Evolutionary conservation across 1,140 invertebrate genomes (phyloP).

Genomic region (Brachionus sp.): DNA sequence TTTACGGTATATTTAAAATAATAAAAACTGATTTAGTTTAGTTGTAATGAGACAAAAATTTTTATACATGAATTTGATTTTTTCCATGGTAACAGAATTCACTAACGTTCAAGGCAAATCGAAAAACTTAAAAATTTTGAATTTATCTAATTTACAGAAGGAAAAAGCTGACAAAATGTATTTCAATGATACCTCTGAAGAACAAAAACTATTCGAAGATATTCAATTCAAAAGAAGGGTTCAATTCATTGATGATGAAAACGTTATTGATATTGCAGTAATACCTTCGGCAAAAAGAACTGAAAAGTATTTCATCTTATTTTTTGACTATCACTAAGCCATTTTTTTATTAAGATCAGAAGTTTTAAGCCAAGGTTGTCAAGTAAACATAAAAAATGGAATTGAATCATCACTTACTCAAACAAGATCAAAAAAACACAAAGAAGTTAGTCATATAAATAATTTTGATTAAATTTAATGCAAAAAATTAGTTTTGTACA

Average conservation of each 20-base stretch:
- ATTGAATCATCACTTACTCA: neutral
- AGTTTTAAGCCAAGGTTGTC: neutral
- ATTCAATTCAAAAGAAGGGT: constrained; percentile 44
- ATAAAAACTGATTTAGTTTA: too few relatives aligned
- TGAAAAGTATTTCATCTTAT: neutral
- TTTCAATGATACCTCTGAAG: constrained; percentile 35
- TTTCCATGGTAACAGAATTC: neutral
- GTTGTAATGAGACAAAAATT: neutral
- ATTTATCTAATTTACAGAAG: neutral
- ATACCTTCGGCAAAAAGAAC: neutral
- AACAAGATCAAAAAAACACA: constrained; percentile 42
- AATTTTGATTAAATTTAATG: neutral
- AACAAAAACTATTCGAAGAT: constrained; percentile 22
- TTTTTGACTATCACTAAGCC: neutral
- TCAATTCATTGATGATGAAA: constrained; percentile 25
- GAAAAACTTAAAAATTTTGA: neutral
- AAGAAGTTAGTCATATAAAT: neutral
- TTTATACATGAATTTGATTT: neutral
- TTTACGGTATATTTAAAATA: too few relatives aligned
- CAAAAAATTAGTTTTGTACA: too few relatives aligned
- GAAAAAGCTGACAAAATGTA: neutral
- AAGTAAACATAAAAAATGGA: constrained; percentile 36
- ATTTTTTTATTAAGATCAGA: neutral
- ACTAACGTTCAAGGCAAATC: neutral
- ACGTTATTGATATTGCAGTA: neutral